phyloP scores from a whole-genome alignment of 2,888 invertebrate species.

The Erebia ligea region DNA sequence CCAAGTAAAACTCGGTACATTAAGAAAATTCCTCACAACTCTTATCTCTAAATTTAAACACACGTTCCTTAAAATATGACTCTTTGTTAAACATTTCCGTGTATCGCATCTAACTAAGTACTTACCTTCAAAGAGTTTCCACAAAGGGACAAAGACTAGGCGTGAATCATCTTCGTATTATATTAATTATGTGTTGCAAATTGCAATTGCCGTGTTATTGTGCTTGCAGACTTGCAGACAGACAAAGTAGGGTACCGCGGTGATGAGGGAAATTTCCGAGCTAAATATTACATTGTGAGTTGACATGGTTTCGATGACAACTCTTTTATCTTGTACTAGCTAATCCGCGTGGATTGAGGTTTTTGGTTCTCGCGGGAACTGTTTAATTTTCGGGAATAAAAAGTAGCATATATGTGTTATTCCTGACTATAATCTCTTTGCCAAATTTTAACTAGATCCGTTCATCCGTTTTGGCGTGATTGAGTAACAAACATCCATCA shows the following conservation, averaged over 20 bases:
- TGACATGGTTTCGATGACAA: not conserved
- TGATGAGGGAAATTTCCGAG: not conserved
- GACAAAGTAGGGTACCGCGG: slow-evolving; percentile 44
- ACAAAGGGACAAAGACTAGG: slow-evolving; percentile 52
- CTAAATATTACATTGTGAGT: not conserved
- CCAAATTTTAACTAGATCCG: too few relatives aligned
- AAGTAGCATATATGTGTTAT: too few relatives aligned
- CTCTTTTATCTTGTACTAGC: not conserved
- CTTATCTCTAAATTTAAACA: slow-evolving; percentile 11
- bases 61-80: slow-evolving; percentile 30
- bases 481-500: too few relatives aligned
- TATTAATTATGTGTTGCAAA: slow-evolving; percentile 55
- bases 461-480: too few relatives aligned
- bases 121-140: slow-evolving; percentile 43
- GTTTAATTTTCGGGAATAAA: too few relatives aligned
- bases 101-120: slow-evolving; percentile 34
- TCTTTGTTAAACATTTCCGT: slow-evolving; percentile 45
- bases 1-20: not conserved
- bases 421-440: too few relatives aligned
- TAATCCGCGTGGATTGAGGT: too few relatives aligned
- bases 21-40: not conserved
- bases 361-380: too few relatives aligned
- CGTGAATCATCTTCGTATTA: slow-evolving; percentile 54
- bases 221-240: slow-evolving; percentile 48
- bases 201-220: slow-evolving; percentile 52